Base-by-base conservation (phyloP, 2,888 invertebrate species). In the Polyommatus iphigenia region DNA sequence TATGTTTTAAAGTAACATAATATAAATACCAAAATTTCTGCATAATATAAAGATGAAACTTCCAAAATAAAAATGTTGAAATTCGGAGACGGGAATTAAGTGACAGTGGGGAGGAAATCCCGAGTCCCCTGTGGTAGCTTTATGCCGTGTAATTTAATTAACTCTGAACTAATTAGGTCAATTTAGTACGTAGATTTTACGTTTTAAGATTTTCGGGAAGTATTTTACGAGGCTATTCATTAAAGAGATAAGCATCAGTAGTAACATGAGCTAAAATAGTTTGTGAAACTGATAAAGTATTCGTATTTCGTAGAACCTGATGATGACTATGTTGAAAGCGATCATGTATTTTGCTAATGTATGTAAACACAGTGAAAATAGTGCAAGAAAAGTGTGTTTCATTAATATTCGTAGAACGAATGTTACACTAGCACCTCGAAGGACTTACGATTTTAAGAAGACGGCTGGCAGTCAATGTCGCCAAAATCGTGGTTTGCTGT, bases 121-220 rank as follows among this genome's bases (percentile, higher is more conserved):
- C 54, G 59, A 78, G 76, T 78, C 78, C 79, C 78, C 46, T 76
- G 79, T 72, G 79, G 77, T 77, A 75, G 71, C 76, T 76, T 72
- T 72, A 78, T 78, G 59, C 72, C 36, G 57, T 77, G 62, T 79
- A 79, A 79, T 77, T 79, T 57, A 78, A 79, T 79, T 78, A 78
- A 76, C 76, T 72, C 29, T 36, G 71, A 59, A 41, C 78, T 78
- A 78, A 78, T 79, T 79, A 79, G 76, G 54, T 71, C 54, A 77
- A 77, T 77, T 77, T 71, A 72, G 77, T 54, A 50, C 46, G 77
- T 50, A 71, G 50, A 77, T 71, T 71, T 77, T 24, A 71, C 67
- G 50, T 24, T 46, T 50, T 71, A 67, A 71, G 50, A 77, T 77
- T 77, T 77, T 77, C 20, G 67, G 71, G 29, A 71, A 71, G 50